Conservation (phyloP, 2,113 vertebrate genomes). For the Anhinga anhinga region DNA sequence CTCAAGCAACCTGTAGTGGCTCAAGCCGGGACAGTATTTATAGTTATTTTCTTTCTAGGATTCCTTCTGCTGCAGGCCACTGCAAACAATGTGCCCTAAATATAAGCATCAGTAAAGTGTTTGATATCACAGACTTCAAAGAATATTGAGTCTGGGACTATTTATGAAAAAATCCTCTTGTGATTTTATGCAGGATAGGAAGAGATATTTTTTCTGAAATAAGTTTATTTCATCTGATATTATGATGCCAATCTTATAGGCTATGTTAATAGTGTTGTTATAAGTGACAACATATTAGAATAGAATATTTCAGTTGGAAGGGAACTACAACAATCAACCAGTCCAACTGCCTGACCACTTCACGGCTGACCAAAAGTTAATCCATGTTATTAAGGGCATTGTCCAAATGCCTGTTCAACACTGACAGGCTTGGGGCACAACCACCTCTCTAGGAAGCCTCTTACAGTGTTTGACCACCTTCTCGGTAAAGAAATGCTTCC, state of each 20-base stretch:
- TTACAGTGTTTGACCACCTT: background rate
- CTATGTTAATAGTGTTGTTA: background rate
- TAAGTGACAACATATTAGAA: background rate
- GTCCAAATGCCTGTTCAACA: background rate
- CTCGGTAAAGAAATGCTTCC: background rate
- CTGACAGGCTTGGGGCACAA: rapidly evolving
- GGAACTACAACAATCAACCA: rapidly evolving
- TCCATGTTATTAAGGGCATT: background rate
- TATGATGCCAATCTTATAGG: background rate
- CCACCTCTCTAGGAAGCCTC: background rate
- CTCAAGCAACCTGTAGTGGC: background rate
- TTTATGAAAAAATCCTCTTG: background rate
- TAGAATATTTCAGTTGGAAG: background rate
- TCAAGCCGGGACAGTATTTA: background rate
- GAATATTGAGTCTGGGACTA: background rate
- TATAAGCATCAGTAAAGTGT: background rate
- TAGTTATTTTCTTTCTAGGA: background rate
- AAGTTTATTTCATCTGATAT: background rate
- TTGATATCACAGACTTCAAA: background rate
- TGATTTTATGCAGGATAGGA: background rate
- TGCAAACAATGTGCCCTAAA: background rate
- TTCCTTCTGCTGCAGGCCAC: background rate
- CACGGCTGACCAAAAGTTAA: background rate
- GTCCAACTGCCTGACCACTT: background rate
- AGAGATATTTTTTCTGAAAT: background rate